phyloP scores from a whole-genome alignment of 2,113 vertebrate species.

The Psophia crepitans region DNA sequence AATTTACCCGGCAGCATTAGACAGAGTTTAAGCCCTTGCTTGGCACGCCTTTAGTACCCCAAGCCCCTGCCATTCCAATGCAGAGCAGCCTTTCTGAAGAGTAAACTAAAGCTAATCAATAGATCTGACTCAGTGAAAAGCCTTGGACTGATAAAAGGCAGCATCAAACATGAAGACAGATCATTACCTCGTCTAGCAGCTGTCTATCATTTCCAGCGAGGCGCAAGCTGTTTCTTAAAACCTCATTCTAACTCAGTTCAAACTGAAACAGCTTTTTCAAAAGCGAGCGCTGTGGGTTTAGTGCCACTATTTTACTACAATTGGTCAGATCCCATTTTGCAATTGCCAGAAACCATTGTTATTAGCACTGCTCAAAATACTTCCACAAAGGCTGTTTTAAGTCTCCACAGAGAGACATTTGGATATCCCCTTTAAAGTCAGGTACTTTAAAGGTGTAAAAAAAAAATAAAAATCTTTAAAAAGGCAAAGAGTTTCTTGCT shows the following conservation, averaged over 20 bases:
- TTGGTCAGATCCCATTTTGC: constrained; percentile 47
- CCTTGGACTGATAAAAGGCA: constrained; percentile 56
- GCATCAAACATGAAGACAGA: constrained; percentile 62
- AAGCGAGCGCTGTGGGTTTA: background rate
- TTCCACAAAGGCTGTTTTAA: constrained; percentile 43
- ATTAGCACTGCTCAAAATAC: constrained; percentile 49
- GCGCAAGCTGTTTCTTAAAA: constrained; percentile 56
- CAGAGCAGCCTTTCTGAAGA: constrained; percentile 60
- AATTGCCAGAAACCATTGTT: constrained; percentile 57
- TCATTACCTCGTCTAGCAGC: constrained; percentile 62
- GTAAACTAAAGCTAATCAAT: constrained; percentile 62
- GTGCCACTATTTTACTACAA: constrained; percentile 50
- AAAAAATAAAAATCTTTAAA: background rate
- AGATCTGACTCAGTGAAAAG: constrained; percentile 69
- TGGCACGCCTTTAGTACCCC: constrained; percentile 24
- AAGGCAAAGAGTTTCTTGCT: background rate
- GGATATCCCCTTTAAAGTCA: constrained; percentile 31
- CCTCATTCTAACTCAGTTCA: constrained; percentile 39
- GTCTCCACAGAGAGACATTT: constrained; percentile 10
- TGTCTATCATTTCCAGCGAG: constrained; percentile 40
- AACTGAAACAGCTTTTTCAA: constrained; percentile 57
- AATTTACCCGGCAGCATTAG: constrained; percentile 69
- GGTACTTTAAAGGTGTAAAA: constrained; percentile 29
- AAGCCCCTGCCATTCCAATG: constrained; percentile 43
- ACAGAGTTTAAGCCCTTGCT: constrained; percentile 61